A percentile compares a stretch with the other conserved stretches of the same genome.
phyloP scores from a whole-genome alignment of 2,797 vertebrate species.

The Tenualosa thibaudeaui region DNA sequence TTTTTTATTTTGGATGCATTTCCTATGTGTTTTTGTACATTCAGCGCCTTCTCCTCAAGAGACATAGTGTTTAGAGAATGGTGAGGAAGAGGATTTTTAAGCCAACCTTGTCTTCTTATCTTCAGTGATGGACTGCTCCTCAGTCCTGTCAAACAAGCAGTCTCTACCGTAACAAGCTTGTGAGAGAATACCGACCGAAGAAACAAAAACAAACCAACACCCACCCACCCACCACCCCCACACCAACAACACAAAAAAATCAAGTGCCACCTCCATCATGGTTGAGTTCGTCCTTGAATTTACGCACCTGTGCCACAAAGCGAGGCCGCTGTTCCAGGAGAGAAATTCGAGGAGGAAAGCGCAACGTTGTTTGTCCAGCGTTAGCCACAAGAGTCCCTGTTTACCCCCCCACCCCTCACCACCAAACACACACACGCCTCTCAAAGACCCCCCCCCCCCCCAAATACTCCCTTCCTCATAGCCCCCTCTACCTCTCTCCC shows the following conservation, averaged over 20 bases:
- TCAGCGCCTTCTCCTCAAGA: not conserved
- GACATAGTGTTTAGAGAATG: not conserved
- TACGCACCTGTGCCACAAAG: slow-evolving; percentile 70
- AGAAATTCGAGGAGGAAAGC: slow-evolving; percentile 34
- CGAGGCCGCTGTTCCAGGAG: slow-evolving; percentile 56
- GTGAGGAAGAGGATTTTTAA: not conserved
- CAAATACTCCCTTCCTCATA: not conserved
- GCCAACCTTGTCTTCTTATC: slow-evolving; percentile 32
- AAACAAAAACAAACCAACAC: slow-evolving; percentile 54
- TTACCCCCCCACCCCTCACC: slow-evolving; percentile 33
- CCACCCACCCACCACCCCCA: not conserved
- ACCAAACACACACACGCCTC: slow-evolving; percentile 21
- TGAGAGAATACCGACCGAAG: slow-evolving; percentile 54
- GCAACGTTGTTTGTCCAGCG: slow-evolving; percentile 60
- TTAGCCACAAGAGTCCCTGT: slow-evolving; percentile 38
- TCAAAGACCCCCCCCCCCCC: not conserved
- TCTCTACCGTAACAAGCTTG: slow-evolving; percentile 58
- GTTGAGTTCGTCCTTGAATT: slow-evolving; percentile 74
- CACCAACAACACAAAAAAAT: slow-evolving; percentile 44
- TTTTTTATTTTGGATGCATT: not conserved
- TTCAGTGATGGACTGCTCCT: slow-evolving; percentile 37
- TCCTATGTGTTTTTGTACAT: not conserved
- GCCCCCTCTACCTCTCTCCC: slow-evolving; percentile 34
- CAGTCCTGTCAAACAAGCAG: slow-evolving; percentile 44
- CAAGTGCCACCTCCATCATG: slow-evolving; percentile 55